These are phyloP conservation scores for fruit fly (Drosophila melanogaster) DNA, from an alignment of 1,140 invertebrate species.

Conservation along the genomic window DNA sequence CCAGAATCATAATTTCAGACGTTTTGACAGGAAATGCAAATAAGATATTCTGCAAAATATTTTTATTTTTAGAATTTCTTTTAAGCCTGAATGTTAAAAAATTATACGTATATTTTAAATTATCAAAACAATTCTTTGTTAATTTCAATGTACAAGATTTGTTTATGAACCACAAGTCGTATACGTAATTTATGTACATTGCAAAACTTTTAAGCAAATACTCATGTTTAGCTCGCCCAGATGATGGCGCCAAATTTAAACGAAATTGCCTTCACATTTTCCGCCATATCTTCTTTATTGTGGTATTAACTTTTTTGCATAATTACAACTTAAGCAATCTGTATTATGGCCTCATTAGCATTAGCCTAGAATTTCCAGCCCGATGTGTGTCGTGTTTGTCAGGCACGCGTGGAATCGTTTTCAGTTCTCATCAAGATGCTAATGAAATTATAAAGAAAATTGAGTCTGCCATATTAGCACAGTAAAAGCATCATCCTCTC, in stretches of 20 bases:
- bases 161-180: slow-evolving; percentile 10
- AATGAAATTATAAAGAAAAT: slow-evolving; percentile 80
- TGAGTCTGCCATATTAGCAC: slow-evolving; percentile 74
- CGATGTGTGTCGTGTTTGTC: slow-evolving; percentile 29
- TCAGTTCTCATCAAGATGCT: slow-evolving; percentile 71
- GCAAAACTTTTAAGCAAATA: slow-evolving; percentile 12
- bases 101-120: neutral
- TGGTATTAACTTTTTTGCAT: slow-evolving; percentile 69
- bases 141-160: neutral
- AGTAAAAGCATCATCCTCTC: slow-evolving; percentile 7
- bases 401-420: slow-evolving; percentile 54
- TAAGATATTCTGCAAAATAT: no score
- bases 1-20: slow-evolving; percentile 5
- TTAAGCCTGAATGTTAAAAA: neutral
- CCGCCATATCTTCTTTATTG: slow-evolving; percentile 17
- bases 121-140: neutral
- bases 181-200: slow-evolving; percentile 50
- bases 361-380: slow-evolving; percentile 40
- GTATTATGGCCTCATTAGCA: slow-evolving; percentile 79
- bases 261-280: slow-evolving; percentile 26
- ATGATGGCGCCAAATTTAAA: slow-evolving; percentile 50
- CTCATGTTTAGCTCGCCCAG: slow-evolving; percentile 41
- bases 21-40: slow-evolving; percentile 29
- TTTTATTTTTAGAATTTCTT: no score
- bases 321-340: slow-evolving; percentile 80